Percentiles rank a stretch among this genome's conserved stretches.
phyloP scores from a whole-genome alignment of 2,797 vertebrate genomes.

The Gobio occitaniae region DNA sequence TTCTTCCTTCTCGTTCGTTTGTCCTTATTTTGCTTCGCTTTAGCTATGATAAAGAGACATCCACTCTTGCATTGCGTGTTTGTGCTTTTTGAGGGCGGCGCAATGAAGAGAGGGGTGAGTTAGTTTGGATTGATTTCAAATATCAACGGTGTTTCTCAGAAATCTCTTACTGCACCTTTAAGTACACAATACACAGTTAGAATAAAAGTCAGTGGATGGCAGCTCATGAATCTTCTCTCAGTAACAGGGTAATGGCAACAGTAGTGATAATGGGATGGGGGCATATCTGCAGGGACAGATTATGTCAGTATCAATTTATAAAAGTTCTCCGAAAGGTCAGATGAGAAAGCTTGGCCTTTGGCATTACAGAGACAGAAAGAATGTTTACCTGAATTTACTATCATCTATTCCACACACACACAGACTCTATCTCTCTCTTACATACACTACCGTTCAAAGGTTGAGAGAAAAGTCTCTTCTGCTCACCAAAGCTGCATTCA shows the following conservation, averaged over 20 bases:
- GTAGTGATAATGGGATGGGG: constrained; percentile 56
- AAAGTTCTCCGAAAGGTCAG: constrained; percentile 68
- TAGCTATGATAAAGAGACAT: not conserved
- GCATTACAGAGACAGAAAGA: constrained; percentile 66
- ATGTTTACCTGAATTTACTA: constrained; percentile 61
- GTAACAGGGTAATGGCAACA: constrained; percentile 59
- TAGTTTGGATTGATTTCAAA: not conserved
- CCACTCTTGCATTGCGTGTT: not conserved
- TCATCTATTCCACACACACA: constrained; percentile 37
- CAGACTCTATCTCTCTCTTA: constrained; percentile 31
- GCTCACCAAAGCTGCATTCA: not conserved
- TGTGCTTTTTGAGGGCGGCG: not conserved
- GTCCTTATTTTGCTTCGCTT: not conserved
- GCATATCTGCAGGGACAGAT: constrained; percentile 57
- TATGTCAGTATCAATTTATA: constrained; percentile 72
- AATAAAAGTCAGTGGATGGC: constrained; percentile 64
- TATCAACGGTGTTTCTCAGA: not conserved
- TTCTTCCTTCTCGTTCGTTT: not conserved
- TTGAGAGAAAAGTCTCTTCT: not conserved
- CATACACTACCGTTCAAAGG: constrained; percentile 9
- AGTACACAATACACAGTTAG: constrained; percentile 65
- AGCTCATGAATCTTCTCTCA: constrained; percentile 60
- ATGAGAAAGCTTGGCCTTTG: constrained; percentile 67
- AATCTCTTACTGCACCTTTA: constrained; percentile 5
- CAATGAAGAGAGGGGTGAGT: not conserved